These are phyloP conservation scores for Zosterops borbonicus DNA, from an alignment of 2,113 vertebrate genomes.

Conservation along the genomic window DNA sequence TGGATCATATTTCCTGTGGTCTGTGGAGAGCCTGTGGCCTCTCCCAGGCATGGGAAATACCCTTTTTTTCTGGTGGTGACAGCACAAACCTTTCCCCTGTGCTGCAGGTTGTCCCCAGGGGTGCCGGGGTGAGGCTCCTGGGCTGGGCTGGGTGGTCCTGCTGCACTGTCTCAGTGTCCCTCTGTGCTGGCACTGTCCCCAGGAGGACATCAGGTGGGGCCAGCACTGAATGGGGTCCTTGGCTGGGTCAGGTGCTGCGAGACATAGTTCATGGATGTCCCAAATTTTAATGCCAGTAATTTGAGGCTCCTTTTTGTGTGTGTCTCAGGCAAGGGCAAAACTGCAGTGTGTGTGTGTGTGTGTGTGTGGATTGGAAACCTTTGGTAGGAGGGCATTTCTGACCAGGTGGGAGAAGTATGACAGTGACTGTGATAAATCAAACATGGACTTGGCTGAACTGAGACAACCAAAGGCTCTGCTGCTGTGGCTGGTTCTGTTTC, in stretches of 20 bases:
- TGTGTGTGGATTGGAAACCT: rapidly evolving
- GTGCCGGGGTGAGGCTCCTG: not conserved
- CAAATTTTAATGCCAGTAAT: rapidly evolving
- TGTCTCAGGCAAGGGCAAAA: not conserved
- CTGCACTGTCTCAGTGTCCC: not conserved
- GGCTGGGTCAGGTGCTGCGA: not conserved
- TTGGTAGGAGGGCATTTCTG: not conserved
- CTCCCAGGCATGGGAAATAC: not conserved
- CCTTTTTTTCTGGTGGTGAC: not conserved
- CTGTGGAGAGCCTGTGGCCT: not conserved
- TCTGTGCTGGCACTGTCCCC: not conserved
- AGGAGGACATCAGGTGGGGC: not conserved
- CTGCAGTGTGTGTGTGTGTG: not conserved
- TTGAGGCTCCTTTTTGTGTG: rapidly evolving
- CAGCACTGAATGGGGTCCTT: rapidly evolving
- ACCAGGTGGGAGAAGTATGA: not conserved
- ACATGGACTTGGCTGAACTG: not conserved
- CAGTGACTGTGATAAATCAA: not conserved
- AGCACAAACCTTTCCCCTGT: not conserved
- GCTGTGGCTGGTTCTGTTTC: not conserved
- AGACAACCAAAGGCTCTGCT: not conserved
- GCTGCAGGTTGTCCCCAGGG: not conserved
- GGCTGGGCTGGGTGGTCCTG: not conserved
- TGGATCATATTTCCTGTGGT: not conserved
- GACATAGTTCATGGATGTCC: not conserved